phyloP scores from a whole-genome alignment of 2,888 invertebrate species.

The Meghimatium bilineatum region DNA sequence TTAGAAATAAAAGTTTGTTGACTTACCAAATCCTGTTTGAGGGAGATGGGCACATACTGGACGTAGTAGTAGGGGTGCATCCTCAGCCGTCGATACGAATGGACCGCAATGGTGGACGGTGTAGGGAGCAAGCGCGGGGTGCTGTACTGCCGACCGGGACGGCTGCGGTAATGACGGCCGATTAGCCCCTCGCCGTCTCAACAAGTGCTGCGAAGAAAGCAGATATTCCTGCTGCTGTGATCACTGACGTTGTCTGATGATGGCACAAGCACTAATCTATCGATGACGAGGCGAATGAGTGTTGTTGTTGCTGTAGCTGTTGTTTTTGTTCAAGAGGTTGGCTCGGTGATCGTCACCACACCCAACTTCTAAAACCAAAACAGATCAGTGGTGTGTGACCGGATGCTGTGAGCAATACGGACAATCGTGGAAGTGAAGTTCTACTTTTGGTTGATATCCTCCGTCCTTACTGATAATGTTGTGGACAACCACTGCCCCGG shows the following conservation, averaged over 20 bases:
- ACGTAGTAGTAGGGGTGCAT: conserved; percentile 74
- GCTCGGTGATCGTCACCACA: conserved; percentile 9
- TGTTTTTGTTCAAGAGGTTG: not conserved
- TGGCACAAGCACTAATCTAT: conserved; percentile 34
- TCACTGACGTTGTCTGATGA: conserved; percentile 32
- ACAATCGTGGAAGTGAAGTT: not conserved
- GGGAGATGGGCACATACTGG: conserved; percentile 70
- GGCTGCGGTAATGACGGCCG: conserved; percentile 49
- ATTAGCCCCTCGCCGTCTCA: conserved; percentile 51
- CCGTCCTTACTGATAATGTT: not conserved
- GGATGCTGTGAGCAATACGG: not conserved
- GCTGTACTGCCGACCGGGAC: conserved; percentile 35
- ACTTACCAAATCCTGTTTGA: conserved; percentile 69
- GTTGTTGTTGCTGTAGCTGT: conserved; percentile 20
- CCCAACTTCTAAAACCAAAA: not conserved
- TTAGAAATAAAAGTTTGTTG: not conserved
- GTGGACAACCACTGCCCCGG: not conserved
- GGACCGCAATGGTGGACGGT: conserved; percentile 57
- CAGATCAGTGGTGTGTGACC: conserved; percentile 24
- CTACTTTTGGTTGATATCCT: not conserved
- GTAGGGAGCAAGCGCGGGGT: conserved; percentile 41
- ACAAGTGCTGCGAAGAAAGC: conserved; percentile 45
- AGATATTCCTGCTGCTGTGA: conserved; percentile 28
- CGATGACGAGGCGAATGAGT: conserved; percentile 2
- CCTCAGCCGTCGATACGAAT: conserved; percentile 59